These are phyloP conservation scores for Gallinago undulata DNA, from an alignment of 2,113 vertebrate genomes.

Conservation along the genomic window DNA sequence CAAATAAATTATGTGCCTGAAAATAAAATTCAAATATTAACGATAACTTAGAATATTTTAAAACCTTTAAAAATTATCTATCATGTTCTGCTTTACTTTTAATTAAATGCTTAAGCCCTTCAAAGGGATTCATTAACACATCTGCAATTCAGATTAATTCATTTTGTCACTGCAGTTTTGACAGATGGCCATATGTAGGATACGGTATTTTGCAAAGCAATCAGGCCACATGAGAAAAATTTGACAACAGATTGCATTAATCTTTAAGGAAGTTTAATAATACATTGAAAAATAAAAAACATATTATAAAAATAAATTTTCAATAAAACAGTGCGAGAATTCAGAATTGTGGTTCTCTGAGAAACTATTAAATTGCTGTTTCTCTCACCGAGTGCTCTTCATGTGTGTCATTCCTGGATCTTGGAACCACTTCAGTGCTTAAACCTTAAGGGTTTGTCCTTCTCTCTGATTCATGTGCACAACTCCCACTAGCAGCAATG, in stretches of 20 bases:
- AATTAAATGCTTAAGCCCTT: conserved; percentile 73
- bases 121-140: conserved; percentile 72
- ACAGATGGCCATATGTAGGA: conserved; percentile 67
- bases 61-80: conserved; percentile 59
- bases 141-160: conserved; percentile 71
- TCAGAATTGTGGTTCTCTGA: background rate
- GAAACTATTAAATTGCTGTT: background rate
- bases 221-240: conserved; percentile 49
- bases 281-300: conserved; percentile 32
- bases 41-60: conserved; percentile 54
- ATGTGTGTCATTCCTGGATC: background rate
- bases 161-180: conserved; percentile 69
- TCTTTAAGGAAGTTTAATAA: conserved; percentile 53
- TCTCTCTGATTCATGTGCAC: conserved; percentile 11
- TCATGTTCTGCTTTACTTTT: conserved; percentile 64
- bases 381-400: background rate
- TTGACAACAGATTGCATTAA: conserved; percentile 53
- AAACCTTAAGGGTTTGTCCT: conserved; percentile 18
- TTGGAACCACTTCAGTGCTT: background rate
- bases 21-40: conserved; percentile 67
- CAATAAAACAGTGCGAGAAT: background rate
- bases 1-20: conserved; percentile 4
- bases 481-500: conserved; percentile 10
- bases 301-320: conserved; percentile 36
- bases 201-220: conserved; percentile 51